A percentile compares a stretch with the other conserved stretches of the same genome.
Conservation (phyloP, 2,113 vertebrate species). For the Glareola pratincola region DNA sequence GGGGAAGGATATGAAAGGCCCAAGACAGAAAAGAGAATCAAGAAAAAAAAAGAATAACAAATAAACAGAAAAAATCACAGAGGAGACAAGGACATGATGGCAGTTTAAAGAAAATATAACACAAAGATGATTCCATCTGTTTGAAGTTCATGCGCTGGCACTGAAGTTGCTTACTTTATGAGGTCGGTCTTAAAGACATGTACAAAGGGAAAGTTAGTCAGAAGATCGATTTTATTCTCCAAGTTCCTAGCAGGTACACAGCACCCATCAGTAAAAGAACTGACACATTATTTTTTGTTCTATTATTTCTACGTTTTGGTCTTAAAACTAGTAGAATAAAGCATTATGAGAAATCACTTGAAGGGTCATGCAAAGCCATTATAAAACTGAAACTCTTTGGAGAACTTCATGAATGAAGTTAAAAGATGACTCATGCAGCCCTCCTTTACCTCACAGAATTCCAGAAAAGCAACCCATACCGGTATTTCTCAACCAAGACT, state of each 20-base stretch:
- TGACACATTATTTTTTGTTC: not conserved
- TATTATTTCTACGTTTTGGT: too few species aligned
- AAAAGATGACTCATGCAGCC: not conserved
- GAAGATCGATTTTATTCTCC: conserved; percentile 19
- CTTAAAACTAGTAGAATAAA: not conserved
- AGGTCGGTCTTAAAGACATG: not conserved
- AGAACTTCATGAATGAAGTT: not conserved
- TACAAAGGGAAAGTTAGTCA: conserved; percentile 9
- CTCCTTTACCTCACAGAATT: not conserved
- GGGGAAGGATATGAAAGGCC: not conserved
- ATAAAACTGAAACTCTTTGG: not conserved
- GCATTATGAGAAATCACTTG: not conserved
- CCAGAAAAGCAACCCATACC: not conserved
- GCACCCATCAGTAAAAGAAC: conserved; percentile 26
- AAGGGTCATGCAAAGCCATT: not conserved
- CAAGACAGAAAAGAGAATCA: not conserved
- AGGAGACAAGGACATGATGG: not conserved
- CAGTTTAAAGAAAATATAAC: not conserved
- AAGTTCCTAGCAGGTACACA: not conserved
- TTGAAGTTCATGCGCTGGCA: not conserved
- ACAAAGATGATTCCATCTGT: not conserved
- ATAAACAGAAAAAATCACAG: not conserved
- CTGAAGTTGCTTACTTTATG: not conserved
- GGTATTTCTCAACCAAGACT: not conserved
- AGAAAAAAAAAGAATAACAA: not conserved